Evolutionary conservation across 2,888 invertebrate species (phyloP), one percentile per base, ranked within the genome.

Genomic region (Drosophila anomelani): DNA sequence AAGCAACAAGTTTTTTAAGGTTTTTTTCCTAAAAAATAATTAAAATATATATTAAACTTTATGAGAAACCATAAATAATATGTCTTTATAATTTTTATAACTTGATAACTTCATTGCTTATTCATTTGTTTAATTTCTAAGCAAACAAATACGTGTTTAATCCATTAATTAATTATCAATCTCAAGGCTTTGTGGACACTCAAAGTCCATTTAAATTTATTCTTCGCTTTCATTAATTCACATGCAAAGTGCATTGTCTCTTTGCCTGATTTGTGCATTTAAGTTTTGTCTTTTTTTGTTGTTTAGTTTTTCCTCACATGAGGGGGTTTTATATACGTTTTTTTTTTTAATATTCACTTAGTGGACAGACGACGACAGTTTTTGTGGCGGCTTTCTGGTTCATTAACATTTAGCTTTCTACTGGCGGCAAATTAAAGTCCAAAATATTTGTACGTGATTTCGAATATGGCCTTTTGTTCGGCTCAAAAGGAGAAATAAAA

Each of bases 331-430:
- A 44, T 15, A 39, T 38, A 26, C 43, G 20, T 39, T 8, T 38
- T 54, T 46, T 64, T 39, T 63, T 47, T 69, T 72, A 59, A 71
- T 78, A 79, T 79, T 81, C 87, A 81, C 77, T 84, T 84, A 78
- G 71, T 72, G 76, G 73, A 73, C 75, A 2, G 47, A 29, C 75
- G 47, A 29, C 75, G 67, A 76, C 76, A 51, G 51, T 34, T 76
- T 76, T 63, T 62, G 62, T 69, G 69, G 75, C 72, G 75, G 79
- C 47, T 68, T 70, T 69, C 53, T 82, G 63, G 85, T 84, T 84
- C 88, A 87, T 84, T 84, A 87, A 79, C 88, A 85, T 82, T 79
- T 36, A 64, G 82, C 80, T 84, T 87, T 84, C 88, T 84, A 82
- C 61, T 46, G 36, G 73, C 69, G 73, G 75, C 79, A 79, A 87